Base-by-base conservation (phyloP, 35 echinoderm and acorn worm species). In the Eucidaris tribuloides region DNA sequence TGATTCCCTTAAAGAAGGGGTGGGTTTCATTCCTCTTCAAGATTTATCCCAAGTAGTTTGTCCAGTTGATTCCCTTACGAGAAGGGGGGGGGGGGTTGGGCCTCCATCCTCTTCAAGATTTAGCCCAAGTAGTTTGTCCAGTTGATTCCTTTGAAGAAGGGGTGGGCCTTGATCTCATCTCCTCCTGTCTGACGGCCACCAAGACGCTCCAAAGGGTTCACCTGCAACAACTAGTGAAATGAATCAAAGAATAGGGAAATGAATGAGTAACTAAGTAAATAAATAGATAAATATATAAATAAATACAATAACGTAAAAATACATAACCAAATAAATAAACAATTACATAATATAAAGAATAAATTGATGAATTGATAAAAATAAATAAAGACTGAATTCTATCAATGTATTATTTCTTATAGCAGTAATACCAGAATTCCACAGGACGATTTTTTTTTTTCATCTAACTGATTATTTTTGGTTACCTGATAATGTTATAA, bases 191-290 rank as follows among this genome's bases (percentile, higher is more conserved):
- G 52, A 42, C 89, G 79, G 39, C 86, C 65, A 19, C 96, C 96
- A 7, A 99, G 84, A n/a, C 96, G 78, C 78, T 93, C 96, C 32
- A 82, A 66, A 23, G 90, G 79, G 58, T 86, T 87, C 31, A 84
- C 85, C 57, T 90, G 91, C 48, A 99, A 55, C 23, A 99, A 79
- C 96, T 99, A n/a, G n/a, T n/a, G n/a, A n/a, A n/a, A n/a, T n/a
- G 56, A 2, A 60, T 44, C 68, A 58, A 91, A 24, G 14, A 28
- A 81, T 46, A 62, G 45, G 45, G 22, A 43, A 45, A 35, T 5
- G 9, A 5, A 78, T 61, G 22, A 23, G 33, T 79, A 3, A 23
- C 27, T 25, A 9, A 18, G 72, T 50, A 48, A n/a, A n/a, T n/a
- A n/a, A n/a, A n/a, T n/a, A n/a, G n/a, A n/a, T n/a, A n/a, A n/a